phyloP scores from a whole-genome alignment of 2,797 vertebrate species.

The Carcharodon carcharias region DNA sequence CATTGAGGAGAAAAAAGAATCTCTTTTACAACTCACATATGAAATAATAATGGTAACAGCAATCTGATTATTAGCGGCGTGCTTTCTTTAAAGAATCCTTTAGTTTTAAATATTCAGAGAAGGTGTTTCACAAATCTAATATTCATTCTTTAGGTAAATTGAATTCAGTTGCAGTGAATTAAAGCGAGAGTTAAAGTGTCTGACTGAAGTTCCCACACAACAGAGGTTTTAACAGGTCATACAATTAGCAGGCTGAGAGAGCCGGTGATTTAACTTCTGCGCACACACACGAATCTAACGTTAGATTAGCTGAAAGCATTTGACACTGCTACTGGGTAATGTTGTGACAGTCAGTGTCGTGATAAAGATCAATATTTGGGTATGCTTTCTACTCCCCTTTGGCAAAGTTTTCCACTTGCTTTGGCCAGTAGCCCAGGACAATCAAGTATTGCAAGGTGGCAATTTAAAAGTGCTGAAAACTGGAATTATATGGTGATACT shows the following conservation, averaged over 20 bases:
- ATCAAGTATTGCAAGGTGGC: background rate
- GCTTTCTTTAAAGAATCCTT: background rate
- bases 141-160: background rate
- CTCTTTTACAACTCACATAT: background rate
- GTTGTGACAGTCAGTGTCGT: background rate
- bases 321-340: background rate
- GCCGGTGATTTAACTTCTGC: background rate
- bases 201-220: background rate
- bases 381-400: slow-evolving; percentile 5
- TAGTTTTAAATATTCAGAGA: background rate
- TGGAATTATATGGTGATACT: background rate
- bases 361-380: slow-evolving; percentile 25
- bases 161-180: background rate
- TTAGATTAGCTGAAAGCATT: background rate
- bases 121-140: background rate
- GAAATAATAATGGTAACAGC: background rate
- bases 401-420: background rate
- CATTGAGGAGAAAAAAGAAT: background rate
- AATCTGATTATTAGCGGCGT: background rate
- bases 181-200: background rate
- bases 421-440: slow-evolving; percentile 21
- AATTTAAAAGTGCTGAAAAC: background rate
- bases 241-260: background rate
- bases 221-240: background rate
- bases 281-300: background rate